Conservation (phyloP, 1,140 invertebrate species). For the Ridgeia piscesae region DNA sequence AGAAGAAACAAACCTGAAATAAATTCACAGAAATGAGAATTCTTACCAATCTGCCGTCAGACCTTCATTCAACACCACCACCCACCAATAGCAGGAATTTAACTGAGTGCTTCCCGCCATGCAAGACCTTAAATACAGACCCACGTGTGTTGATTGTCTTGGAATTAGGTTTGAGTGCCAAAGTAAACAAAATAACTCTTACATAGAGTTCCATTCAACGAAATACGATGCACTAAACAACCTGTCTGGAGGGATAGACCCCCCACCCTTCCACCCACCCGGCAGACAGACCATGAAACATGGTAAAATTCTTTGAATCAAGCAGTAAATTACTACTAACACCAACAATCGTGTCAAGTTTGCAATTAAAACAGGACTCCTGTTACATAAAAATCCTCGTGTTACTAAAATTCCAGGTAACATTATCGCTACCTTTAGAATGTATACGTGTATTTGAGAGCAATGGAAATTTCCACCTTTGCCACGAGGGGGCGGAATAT, state of each 20-base stretch:
- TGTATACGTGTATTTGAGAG: neutral
- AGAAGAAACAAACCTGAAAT: neutral
- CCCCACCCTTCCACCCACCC: neutral
- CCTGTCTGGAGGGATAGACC: no score
- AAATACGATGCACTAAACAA: neutral
- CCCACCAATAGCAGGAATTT: neutral
- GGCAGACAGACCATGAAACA: neutral
- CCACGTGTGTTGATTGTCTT: neutral
- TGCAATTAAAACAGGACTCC: neutral
- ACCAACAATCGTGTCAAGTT: neutral
- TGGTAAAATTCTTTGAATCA: neutral
- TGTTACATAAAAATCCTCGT: neutral
- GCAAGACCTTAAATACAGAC: no score
- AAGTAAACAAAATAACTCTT: neutral
- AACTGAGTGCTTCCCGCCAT: neutral
- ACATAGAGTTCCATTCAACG: neutral
- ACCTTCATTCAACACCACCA: neutral
- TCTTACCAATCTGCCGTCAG: neutral
- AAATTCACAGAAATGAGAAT: neutral
- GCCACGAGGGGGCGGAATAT: neutral
- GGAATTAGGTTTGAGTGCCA: neutral
- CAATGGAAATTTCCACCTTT: neutral
- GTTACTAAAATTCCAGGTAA: neutral
- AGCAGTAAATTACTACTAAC: neutral
- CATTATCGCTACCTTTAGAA: neutral